These are phyloP conservation scores for Fratercula arctica DNA, from an alignment of 2,797 vertebrate species.

Conservation along the genomic window DNA sequence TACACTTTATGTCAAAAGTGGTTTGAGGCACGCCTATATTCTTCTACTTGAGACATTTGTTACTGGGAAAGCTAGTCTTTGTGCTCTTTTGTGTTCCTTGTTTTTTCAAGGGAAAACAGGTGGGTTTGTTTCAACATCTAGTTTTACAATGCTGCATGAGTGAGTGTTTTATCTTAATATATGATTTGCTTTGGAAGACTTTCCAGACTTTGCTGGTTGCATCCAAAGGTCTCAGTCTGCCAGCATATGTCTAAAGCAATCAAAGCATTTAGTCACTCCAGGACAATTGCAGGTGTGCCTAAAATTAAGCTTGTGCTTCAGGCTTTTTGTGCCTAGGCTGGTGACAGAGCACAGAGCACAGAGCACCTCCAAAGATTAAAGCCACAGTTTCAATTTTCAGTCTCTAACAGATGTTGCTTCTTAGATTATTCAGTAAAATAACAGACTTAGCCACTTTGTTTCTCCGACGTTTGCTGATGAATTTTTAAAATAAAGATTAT, in stretches of 20 bases:
- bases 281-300: not conserved
- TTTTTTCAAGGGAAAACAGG: not conserved
- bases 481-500: not conserved
- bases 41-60: not conserved
- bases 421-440: not conserved
- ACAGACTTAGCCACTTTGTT: not conserved
- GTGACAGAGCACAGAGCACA: not conserved
- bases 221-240: not conserved
- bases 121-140: not conserved
- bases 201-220: not conserved
- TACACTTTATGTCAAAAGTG: not conserved
- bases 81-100: not conserved
- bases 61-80: not conserved
- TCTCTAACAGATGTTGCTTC: not conserved
- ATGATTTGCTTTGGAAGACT: not conserved
- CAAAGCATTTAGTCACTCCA: not conserved
- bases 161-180: not conserved
- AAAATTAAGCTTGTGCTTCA: not conserved
- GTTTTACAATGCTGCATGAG: not conserved
- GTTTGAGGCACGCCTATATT: not conserved
- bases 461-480: not conserved
- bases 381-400: not conserved
- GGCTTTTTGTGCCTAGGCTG: not conserved
- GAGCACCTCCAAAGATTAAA: constrained; percentile 2
- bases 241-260: not conserved